These are phyloP conservation scores for Cecropterus lyciades DNA, from an alignment of 1,140 invertebrate genomes.

Conservation along the genomic window DNA sequence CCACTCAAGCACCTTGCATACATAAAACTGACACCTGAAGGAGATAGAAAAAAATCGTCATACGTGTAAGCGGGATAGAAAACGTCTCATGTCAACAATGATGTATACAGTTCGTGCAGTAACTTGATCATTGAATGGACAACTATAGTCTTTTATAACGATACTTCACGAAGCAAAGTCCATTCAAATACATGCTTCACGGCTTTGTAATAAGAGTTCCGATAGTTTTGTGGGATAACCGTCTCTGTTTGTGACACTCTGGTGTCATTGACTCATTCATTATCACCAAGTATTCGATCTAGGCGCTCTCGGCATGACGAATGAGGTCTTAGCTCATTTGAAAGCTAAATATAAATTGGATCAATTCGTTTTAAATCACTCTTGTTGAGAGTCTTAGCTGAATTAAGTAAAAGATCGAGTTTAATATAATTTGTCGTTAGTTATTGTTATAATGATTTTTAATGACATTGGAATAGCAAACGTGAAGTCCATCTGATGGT, in stretches of 20 bases:
- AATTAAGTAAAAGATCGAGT: no score
- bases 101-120: constrained; percentile 70
- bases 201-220: constrained; percentile 34
- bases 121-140: constrained; percentile 77
- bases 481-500: no score
- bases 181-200: constrained; percentile 43
- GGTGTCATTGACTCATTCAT: constrained; percentile 71
- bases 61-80: constrained; percentile 46
- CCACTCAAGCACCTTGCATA: constrained; percentile 37
- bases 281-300: constrained; percentile 60
- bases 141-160: constrained; percentile 48
- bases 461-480: no score
- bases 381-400: no score
- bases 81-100: constrained; percentile 71
- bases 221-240: constrained; percentile 17
- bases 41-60: constrained; percentile 22
- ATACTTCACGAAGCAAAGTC: constrained; percentile 11
- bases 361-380: not conserved
- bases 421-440: no score
- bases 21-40: constrained; percentile 36
- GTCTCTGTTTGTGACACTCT: constrained; percentile 44
- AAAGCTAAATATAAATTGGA: constrained; percentile 13
- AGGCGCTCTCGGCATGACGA: constrained; percentile 41
- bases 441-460: no score
- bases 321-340: constrained; percentile 28